Evolutionary conservation across 2,797 vertebrate species (phyloP).

Genomic region (Varecia variegata): DNA sequence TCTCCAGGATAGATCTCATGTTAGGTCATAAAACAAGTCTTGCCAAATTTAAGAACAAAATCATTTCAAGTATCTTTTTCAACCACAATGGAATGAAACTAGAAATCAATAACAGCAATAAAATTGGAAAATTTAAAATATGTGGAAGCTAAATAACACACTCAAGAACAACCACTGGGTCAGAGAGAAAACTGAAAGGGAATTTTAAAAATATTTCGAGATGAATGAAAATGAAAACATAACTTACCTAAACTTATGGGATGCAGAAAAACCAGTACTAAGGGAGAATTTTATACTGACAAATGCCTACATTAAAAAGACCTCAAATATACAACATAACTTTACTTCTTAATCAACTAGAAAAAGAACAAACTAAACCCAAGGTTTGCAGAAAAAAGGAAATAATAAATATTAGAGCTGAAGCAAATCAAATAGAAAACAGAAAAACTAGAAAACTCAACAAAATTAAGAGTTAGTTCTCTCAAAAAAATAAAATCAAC

Average conservation of each 20-base stretch:
- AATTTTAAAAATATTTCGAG: neutral
- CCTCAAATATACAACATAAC: too few relatives aligned
- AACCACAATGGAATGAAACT: neutral
- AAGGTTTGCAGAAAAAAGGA: too few relatives aligned
- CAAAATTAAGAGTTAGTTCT: too few relatives aligned
- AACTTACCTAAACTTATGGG: neutral
- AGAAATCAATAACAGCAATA: neutral
- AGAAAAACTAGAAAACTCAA: too few relatives aligned
- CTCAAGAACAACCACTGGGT: neutral
- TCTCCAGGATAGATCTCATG: neutral
- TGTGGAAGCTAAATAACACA: neutral
- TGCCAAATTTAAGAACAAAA: neutral
- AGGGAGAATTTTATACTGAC: too few relatives aligned
- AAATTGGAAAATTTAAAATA: neutral
- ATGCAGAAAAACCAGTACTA: neutral
- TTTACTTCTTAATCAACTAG: too few relatives aligned
- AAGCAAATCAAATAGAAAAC: too few relatives aligned
- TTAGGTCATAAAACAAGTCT: neutral
- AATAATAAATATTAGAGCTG: too few relatives aligned
- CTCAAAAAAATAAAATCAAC: too few relatives aligned
- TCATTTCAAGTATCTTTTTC: neutral
- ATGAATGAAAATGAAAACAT: neutral
- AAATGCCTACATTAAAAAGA: too few relatives aligned
- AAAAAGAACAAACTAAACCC: too few relatives aligned
- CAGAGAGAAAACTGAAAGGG: neutral